Evolutionary conservation across 1,140 invertebrate species (phyloP), one percentile per base, ranked within the genome.

Genomic region (Scaptodrosophila lebanonensis): DNA sequence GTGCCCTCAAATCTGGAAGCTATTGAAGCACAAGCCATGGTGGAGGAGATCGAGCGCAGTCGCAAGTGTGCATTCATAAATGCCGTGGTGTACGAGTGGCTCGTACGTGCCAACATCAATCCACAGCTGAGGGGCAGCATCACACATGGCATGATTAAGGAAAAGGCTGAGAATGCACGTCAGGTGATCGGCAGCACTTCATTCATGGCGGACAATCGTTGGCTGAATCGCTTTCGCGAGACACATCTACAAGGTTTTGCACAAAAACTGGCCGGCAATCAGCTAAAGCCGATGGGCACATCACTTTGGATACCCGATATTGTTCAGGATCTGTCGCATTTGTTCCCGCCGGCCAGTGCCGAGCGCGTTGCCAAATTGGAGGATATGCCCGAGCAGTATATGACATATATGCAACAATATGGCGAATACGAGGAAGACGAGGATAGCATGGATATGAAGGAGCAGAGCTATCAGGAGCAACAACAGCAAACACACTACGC

Each of bases 71-170:
- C 75, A 9, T 86, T 71, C 13, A 86, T 86, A n/a, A 86, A 86
- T 69, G 83, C 83, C 0, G 79, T 85, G 0, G 84, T 86, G 17
- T 86, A 86, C 25, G 83, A 86, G 35, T 86, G 84, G 84, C 18
- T 85, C 18, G 83, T 85, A 7, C 57, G 84, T 0, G 84, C 84
- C 8, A 85, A 86, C 15, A 64, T 83, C 0, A 85, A 86, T 83
- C 84, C 84, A 2, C 83, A 86, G 36, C 47, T 86, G 38, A 50
- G 83, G 6, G 84, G 84, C 9, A 84, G 84, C 32, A 84, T 86
- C 1, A 85, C 84, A 0, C 83, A 85, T n/a, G 83, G 84, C 20
- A 85, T 85, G 83, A 85, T 86, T 29, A 85, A 86, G 57, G 79
- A 85, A 7, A 86, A 85, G 39, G 84, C 83, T 2, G 79, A 84